phyloP scores from a whole-genome alignment of 1,140 invertebrate genomes.

The Homarus americanus region DNA sequence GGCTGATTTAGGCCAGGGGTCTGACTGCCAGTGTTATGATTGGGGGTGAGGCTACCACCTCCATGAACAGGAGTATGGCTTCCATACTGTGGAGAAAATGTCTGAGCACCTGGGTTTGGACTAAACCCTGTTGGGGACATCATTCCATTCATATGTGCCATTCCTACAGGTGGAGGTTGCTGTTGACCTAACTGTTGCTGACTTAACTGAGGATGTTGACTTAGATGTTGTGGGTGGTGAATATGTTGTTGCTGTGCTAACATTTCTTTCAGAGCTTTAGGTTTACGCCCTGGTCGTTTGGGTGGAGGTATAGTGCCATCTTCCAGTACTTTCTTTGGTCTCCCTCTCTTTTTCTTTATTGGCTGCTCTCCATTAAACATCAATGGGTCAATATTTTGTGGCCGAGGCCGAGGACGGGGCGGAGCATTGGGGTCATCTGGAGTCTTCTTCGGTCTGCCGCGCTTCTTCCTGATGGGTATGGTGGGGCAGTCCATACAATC shows the following conservation, averaged over 20 bases:
- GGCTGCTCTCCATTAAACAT: conserved; percentile 76
- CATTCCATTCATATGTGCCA: conserved; percentile 73
- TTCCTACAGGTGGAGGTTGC: conserved; percentile 57
- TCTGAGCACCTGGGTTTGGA: conserved; percentile 70
- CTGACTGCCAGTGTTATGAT: conserved; percentile 67
- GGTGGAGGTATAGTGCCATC: conserved; percentile 79
- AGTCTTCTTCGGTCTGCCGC: conserved; percentile 76
- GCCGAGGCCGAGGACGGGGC: conserved; percentile 75
- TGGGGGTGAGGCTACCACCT: conserved; percentile 75
- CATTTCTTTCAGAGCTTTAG: conserved; percentile 75
- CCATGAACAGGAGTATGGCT: conserved; percentile 72
- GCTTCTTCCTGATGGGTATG: conserved; percentile 76
- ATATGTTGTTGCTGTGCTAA: conserved; percentile 38
- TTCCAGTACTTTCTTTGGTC: conserved; percentile 90
- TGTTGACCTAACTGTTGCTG: conserved; percentile 39
- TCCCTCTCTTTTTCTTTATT: conserved; percentile 87
- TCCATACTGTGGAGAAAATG: conserved; percentile 72
- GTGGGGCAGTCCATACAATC: conserved; percentile 72
- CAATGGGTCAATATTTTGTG: conserved; percentile 74
- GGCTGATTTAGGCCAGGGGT: conserved; percentile 77
- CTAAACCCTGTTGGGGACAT: conserved; percentile 74
- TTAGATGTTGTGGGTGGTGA: conserved; percentile 75
- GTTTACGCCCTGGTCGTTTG: conserved; percentile 73
- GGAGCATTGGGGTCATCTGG: conserved; percentile 75
- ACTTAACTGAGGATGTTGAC: conserved; percentile 57